Percentiles rank a stretch among this genome's conserved stretches.
Conservation (phyloP, 1,140 invertebrate genomes). For the Daktulosphaira vitifoliae region DNA sequence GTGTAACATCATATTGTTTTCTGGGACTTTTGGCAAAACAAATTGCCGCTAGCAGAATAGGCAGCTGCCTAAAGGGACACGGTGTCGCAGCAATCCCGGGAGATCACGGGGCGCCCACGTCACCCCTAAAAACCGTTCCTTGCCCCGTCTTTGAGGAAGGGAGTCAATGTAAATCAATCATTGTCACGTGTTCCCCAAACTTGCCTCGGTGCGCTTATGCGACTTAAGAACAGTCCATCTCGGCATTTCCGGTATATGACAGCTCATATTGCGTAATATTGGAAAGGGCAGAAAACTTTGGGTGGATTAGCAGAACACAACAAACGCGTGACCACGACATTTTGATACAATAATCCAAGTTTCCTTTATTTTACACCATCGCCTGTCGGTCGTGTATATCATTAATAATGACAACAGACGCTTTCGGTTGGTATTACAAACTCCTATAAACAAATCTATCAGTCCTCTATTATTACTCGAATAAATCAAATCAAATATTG, state of each 20-base stretch:
- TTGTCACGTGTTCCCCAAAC: neutral
- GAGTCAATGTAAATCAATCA: constrained; percentile 21
- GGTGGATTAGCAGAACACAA: too few species aligned
- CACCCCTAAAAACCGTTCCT: too few species aligned
- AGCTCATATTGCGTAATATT: too few species aligned
- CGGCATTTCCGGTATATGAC: neutral
- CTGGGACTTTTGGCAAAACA: constrained; percentile 9
- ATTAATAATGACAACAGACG: constrained; percentile 8
- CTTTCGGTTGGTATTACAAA: too few species aligned
- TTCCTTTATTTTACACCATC: neutral
- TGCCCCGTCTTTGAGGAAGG: neutral
- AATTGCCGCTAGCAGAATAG: neutral
- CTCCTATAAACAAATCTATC: too few species aligned
- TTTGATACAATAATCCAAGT: constrained; percentile 2
- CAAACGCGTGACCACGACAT: neutral
- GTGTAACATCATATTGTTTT: constrained; percentile 17
- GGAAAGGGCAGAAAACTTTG: too few species aligned
- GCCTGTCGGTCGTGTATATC: neutral
- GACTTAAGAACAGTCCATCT: too few species aligned
- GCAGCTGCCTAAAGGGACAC: neutral
- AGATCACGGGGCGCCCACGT: neutral
- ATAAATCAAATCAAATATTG: too few species aligned
- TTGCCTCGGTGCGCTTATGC: too few species aligned
- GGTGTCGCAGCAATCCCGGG: constrained; percentile 6
- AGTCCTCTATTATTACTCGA: too few species aligned